Evolutionary conservation across 2,797 vertebrate species (phyloP), one percentile per base, ranked within the genome.

Genomic region (Siniperca undulata): DNA sequence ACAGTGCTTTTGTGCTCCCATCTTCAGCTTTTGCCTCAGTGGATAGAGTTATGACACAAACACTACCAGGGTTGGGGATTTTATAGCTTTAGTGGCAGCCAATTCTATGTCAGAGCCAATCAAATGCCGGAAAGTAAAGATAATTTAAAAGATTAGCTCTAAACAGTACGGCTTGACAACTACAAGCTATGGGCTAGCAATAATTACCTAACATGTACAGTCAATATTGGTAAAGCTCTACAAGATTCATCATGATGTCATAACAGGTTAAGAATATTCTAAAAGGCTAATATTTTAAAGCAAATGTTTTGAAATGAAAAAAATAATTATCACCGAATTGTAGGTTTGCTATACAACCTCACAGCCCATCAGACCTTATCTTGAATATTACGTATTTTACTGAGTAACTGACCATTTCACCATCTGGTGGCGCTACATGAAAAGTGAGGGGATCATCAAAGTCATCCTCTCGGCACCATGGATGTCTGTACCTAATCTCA

Each of bases 1-100:
- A 88, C 82, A 77, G 80, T 46, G 76, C 64, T 72, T 90, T 90
- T 92, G 76, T 91, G 82, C 70, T 87, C 55, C 81, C 72, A 65
- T 83, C 81, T 60, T 67, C 44, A 68, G 86, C 75, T 70, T 76
- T 70, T 53, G 70, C 64, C 36, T 84, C 60, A 68, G 66, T 71
- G 68, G 77, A 48, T 65, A 56, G 56, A 81, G 74, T 74, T 73
- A 69, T 85, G 86, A 80, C 83, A 88, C 69, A 77, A 78, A 86
- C 68, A 82, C 53, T 12, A 53, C 4, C 42, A n/a, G 70, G 64
- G 55, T 50, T 72, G 38, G 36, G 85, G 76, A 73, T 66, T 86
- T 83, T 79, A 66, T 38, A 68, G 75, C 71, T 81, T 74, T 67
- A 81, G 58, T 53, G 71, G 64, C 70, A 78, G 62, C 40, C 36